These are phyloP conservation scores for Diglossa cyanea DNA, from an alignment of 2,797 vertebrate species.

Conservation along the genomic window DNA sequence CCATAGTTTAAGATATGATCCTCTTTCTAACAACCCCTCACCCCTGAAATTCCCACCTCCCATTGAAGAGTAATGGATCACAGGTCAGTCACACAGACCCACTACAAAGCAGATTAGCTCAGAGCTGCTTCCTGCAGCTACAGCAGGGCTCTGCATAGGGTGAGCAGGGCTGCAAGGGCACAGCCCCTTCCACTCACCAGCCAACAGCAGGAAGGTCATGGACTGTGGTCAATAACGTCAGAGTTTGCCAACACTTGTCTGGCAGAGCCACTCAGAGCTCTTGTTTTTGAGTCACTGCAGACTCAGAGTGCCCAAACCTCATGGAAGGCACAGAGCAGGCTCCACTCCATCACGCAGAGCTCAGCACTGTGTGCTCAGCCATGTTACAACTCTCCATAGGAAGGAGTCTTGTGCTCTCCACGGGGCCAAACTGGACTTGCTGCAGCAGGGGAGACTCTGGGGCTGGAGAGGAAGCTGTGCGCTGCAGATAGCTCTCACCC, in stretches of 20 bases:
- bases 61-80: not conserved
- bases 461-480: not conserved
- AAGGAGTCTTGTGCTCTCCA: not conserved
- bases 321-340: not conserved
- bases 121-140: not conserved
- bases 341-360: not conserved
- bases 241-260: not conserved
- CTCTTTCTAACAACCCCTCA: not conserved
- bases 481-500: not conserved
- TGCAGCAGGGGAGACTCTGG: not conserved
- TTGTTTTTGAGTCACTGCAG: not conserved
- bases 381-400: not conserved
- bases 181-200: not conserved
- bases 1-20: not conserved
- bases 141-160: fast-evolving
- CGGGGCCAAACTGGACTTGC: fast-evolving
- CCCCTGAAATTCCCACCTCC: not conserved
- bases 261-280: not conserved
- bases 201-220: not conserved
- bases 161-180: fast-evolving
- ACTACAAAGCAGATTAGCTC: not conserved
- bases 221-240: not conserved
- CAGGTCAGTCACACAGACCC: fast-evolving
- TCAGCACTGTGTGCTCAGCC: fast-evolving
- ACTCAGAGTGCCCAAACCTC: not conserved